Evolutionary conservation across 2,797 vertebrate species (phyloP), one percentile per base, ranked within the genome.

Genomic region (Borostomias antarcticus): DNA sequence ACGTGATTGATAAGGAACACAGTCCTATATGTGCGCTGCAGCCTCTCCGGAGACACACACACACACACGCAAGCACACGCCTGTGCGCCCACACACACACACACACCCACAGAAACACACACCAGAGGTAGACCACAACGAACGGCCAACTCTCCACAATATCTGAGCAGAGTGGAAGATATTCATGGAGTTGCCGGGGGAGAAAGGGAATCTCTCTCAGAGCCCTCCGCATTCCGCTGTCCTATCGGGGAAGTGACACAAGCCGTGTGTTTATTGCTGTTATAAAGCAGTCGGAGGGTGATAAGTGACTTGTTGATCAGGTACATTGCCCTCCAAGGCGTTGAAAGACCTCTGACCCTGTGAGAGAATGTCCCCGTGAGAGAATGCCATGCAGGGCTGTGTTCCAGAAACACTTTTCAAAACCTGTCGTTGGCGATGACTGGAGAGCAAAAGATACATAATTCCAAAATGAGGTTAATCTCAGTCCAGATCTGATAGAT

Each of bases 261-360:
- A 81, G 76, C 74, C 75, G 68, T 63, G 60, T 61, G 37, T 71
- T 77, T 68, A 81, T 75, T 74, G 69, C 73, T 54, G 57, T 63
- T 58, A 76, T 83, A 73, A 87, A 82, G 58, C 68, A 43, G 52
- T n/a, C 63, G 7, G 37, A 54, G 1, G 23, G 35, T 21, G 62
- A 77, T 72, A 73, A 74, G 75, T 60, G 75, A 81, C 67, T 62
- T 73, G 66, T 79, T 75, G 74, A 73, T 62, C 32, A 67, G 61
- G 65, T 76, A 68, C 74, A 66, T 66, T 70, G 52, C 54, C 72
- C 66, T 69, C 69, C 15, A 1, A 47, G 51, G 68, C 47, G 75
- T 68, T 66, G 52, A 64, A 58, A 51, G 58, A 60, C 60, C 66
- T 62, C 43, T 23, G 29, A 15, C 15, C 4, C 15, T 11, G 1